Percentiles rank a stretch among this genome's conserved stretches.
Evolutionary conservation across 2,888 invertebrate species (phyloP).

Genomic region (Zootermopsis nevadensis): DNA sequence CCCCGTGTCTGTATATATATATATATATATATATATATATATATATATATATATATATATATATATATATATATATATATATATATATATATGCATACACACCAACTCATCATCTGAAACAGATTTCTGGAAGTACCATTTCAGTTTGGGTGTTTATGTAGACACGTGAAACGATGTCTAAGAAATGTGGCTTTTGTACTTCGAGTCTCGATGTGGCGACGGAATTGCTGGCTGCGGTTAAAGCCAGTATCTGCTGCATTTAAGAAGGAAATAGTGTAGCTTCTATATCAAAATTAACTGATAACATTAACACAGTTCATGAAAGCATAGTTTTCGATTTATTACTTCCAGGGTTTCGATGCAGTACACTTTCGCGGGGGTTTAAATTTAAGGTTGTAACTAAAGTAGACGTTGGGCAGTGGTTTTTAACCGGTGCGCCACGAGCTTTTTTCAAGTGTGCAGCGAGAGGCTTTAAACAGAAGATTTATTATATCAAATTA

Average conservation of each 20-base stretch:
- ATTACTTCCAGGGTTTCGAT: too few relatives aligned
- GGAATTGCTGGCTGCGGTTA: neutral
- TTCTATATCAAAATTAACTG: neutral
- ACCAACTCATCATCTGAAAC: constrained; percentile 37
- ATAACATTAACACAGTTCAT: too few relatives aligned
- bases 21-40: too few relatives aligned
- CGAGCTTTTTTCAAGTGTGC: too few relatives aligned
- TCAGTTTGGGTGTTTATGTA: constrained; percentile 27
- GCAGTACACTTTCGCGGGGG: too few relatives aligned
- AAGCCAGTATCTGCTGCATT: neutral
- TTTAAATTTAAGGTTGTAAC: too few relatives aligned
- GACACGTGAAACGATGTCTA: constrained; percentile 25
- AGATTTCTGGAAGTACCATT: constrained; percentile 37
- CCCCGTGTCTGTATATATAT: neutral
- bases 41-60: neutral
- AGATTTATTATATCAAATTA: too few relatives aligned
- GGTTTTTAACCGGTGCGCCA: too few relatives aligned
- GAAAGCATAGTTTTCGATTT: too few relatives aligned
- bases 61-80: too few relatives aligned
- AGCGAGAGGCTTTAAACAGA: too few relatives aligned
- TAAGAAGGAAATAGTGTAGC: neutral
- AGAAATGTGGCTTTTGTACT: constrained; percentile 29
- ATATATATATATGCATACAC: neutral
- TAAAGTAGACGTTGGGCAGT: too few relatives aligned
- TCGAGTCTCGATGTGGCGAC: constrained; percentile 6